Evolutionary conservation across 2,797 vertebrate genomes (phyloP).

Genomic region (Artibeus lituratus): DNA sequence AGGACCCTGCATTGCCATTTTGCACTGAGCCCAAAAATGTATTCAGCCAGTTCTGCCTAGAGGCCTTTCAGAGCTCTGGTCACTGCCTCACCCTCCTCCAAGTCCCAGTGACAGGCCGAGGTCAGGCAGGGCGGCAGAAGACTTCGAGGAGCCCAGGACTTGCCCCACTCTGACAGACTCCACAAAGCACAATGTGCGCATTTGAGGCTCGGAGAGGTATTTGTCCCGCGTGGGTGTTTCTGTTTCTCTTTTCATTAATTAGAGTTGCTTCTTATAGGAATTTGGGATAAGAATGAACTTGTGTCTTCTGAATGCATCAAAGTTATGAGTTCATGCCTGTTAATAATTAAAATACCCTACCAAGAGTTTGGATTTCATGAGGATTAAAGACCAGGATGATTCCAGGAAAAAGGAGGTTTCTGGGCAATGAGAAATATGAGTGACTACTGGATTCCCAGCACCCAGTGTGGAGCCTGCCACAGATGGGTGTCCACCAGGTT

Average conservation of each 20-base stretch:
- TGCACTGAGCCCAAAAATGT: not conserved
- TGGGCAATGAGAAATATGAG: not conserved
- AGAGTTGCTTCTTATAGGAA: not conserved
- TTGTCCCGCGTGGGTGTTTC: not conserved
- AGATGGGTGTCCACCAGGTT: not conserved
- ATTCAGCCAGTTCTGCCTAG: not conserved
- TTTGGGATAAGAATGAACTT: not conserved
- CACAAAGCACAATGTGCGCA: rapidly evolving
- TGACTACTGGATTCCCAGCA: not conserved
- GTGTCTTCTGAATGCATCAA: not conserved
- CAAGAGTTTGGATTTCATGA: not conserved
- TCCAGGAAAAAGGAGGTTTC: not conserved
- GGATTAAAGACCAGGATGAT: not conserved
- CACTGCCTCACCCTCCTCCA: rapidly evolving
- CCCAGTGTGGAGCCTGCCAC: not conserved
- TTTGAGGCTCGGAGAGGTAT: not conserved
- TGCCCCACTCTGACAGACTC: not conserved
- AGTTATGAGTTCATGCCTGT: not conserved
- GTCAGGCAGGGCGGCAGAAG: not conserved
- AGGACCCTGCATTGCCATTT: not conserved
- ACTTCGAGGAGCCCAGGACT: not conserved
- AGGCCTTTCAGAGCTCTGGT: not conserved
- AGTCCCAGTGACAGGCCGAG: not conserved
- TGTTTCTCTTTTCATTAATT: not conserved
- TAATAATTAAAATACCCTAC: not conserved